phyloP scores from a whole-genome alignment of 2,113 vertebrate genomes.

The Brachyhypopomus occidentalis region DNA sequence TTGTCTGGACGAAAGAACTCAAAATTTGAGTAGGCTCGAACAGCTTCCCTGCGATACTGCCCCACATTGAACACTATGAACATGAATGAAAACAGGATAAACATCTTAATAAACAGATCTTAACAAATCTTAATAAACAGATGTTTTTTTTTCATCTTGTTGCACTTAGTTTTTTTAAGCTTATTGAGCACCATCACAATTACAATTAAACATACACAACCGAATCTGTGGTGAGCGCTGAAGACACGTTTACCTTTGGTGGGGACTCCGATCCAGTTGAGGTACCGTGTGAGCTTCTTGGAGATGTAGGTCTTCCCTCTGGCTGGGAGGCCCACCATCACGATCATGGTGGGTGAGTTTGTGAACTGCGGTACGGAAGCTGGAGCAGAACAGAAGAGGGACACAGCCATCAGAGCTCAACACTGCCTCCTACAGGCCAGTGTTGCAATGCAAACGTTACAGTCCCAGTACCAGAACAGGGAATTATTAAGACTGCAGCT shows the following conservation, averaged over 20 bases:
- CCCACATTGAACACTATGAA: conserved; percentile 86
- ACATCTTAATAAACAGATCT: too few species aligned
- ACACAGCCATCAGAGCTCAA: background rate
- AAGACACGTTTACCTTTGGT: conserved; percentile 78
- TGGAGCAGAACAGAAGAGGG: conserved; percentile 59
- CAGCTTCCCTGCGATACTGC: conserved; percentile 85
- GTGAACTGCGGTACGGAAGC: conserved; percentile 89
- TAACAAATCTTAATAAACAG: too few species aligned
- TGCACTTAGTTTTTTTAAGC: too few species aligned
- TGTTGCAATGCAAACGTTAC: background rate
- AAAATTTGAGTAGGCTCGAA: conserved; percentile 81
- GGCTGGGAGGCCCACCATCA: conserved; percentile 88
- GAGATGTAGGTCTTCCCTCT: conserved; percentile 91
- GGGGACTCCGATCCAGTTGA: conserved; percentile 89
- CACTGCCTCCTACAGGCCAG: too few species aligned
- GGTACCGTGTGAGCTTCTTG: conserved; percentile 87
- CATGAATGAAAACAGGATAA: background rate
- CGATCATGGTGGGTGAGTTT: conserved; percentile 89
- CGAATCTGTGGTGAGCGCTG: too few species aligned
- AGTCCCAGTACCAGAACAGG: too few species aligned
- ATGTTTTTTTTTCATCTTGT: too few species aligned
- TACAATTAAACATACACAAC: too few species aligned
- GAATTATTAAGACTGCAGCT: background rate
- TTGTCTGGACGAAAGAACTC: conserved; percentile 89
- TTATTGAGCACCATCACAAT: too few species aligned